phyloP scores from a whole-genome alignment of 2,113 vertebrate species.

The Plecotus auritus region DNA sequence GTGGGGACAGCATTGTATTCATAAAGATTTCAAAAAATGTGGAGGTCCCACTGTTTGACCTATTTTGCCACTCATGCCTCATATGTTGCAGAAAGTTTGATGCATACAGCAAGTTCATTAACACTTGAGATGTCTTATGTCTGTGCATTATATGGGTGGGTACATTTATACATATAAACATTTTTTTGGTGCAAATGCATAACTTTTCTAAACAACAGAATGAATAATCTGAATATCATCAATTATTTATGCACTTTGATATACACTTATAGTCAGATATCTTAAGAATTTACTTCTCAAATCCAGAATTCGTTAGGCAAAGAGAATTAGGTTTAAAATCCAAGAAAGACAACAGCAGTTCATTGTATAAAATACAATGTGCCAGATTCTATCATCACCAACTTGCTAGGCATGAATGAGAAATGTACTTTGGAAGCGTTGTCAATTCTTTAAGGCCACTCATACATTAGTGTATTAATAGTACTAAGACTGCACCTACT shows the following conservation, averaged over 20 bases:
- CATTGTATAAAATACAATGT: neutral
- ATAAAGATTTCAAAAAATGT: conserved; percentile 79
- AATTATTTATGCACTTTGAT: conserved; percentile 4
- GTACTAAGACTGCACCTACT: neutral
- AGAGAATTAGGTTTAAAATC: conserved; percentile 4
- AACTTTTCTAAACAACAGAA: conserved; percentile 68
- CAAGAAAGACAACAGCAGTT: neutral
- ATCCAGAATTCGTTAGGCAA: conserved; percentile 11
- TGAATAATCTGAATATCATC: conserved; percentile 41
- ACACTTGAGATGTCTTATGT: conserved; percentile 63
- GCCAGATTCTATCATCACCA: neutral
- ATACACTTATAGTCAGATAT: neutral
- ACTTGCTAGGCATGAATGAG: neutral
- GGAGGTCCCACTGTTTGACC: conserved; percentile 75
- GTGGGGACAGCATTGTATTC: conserved; percentile 76
- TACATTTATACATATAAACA: neutral
- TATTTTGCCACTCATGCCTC: conserved; percentile 77
- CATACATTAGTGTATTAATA: neutral
- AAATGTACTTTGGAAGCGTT: neutral
- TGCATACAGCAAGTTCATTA: conserved; percentile 69
- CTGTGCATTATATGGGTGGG: neutral
- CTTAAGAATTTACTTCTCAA: conserved; percentile 17
- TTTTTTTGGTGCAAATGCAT: conserved; percentile 64
- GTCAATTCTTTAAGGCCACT: neutral
- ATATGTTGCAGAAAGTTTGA: conserved; percentile 69